Evolutionary conservation across 2,888 invertebrate species (phyloP), one percentile per base, ranked within the genome.

Genomic region (Tenthredo amoena): DNA sequence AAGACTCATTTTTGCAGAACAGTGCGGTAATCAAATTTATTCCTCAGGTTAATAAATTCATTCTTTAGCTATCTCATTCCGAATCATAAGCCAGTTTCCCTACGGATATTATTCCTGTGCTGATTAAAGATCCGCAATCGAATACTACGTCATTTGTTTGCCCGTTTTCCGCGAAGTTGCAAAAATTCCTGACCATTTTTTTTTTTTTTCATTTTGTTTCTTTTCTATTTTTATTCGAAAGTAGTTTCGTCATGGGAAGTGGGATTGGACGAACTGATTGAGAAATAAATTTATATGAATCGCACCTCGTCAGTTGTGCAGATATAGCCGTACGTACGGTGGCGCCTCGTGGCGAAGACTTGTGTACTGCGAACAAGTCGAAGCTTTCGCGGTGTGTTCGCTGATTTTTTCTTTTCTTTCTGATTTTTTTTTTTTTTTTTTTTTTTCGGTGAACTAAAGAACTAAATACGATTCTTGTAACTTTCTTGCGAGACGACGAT

Each of bases 401-500:
- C 15, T 26, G 21, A 47, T 47, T 47, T 31, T 31, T 21, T 26
- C 2, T 4, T 21, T 12, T 21, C 3, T 3, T 58, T 58, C 2
- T 3, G 6, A 5, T 21, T 21, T 21, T 58, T 58, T 9, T 10
- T 26, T 62, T 26, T 12, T 10, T 10, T 34, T 18, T 15, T 12
- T 50, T 31, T 31, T 7, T 76, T 47, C 47, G 18, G 31, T 55
- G n/a, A 55, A 31, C 18, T n/a, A 47, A 15, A 26, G 50, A 77
- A 77, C 21, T 26, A 31, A 40, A 62, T 37, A 40, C 6, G 40
- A 2, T 62, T 62, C 12, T 62, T 40, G 15, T 21, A 26, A 40
- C 81, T 81, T 50, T 81, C 58, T 40, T 37, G 81, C 21, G n/a
- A 81, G 18, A 58, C 58, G 58, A 81, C 37, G 77, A 77, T 77